Evolutionary conservation across 2,797 vertebrate species (phyloP), one percentile per base, ranked within the genome.

Genomic region (Otolemur crassicaudatus): DNA sequence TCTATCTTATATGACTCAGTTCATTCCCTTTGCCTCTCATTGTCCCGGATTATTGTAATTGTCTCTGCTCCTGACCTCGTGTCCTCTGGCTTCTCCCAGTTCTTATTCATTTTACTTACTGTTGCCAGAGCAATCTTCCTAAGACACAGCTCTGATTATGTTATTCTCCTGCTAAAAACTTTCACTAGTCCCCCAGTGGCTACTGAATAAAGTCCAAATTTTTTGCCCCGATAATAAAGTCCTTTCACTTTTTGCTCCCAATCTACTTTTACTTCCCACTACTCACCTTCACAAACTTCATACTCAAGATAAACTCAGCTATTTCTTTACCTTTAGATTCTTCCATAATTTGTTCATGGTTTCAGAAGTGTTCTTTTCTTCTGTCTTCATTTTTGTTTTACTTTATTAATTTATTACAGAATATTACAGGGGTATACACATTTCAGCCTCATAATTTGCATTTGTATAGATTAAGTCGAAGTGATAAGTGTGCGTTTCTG

Each of bases 111-210:
- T 97, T 93, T 95, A 79, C 60, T 94, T 76, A 95, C n/a, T 43
- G 49, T 69, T 95, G 95, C 77, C 92, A 97, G 95, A 96, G 96
- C 96, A 94, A 97, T 96, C 94, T 97, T 95, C 72, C 82, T 65
- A 77, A 96, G 94, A 69, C 85, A 94, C 49, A 96, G 97, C 72
- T 93, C 90, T 97, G 96, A 95, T 94, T 95, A 96, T 93, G 95
- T 83, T 97, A 72, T 86, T 93, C 93, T 96, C 81, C 88, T 87
- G 83, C 75, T 91, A 75, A 90, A 97, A 97, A 86, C 73, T 96
- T 95, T 91, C 81, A 96, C 97, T 87, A 90, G 96, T 81, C 97
- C 97, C 95, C 96, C 53, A 25, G 10, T 75, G 95, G 92, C 91
- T 89, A 94, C 81, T 96, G 96, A 96, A 97, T 96, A 92, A 97